phyloP scores from a whole-genome alignment of 2,797 vertebrate genomes.

The Halcyon smyrnensis region DNA sequence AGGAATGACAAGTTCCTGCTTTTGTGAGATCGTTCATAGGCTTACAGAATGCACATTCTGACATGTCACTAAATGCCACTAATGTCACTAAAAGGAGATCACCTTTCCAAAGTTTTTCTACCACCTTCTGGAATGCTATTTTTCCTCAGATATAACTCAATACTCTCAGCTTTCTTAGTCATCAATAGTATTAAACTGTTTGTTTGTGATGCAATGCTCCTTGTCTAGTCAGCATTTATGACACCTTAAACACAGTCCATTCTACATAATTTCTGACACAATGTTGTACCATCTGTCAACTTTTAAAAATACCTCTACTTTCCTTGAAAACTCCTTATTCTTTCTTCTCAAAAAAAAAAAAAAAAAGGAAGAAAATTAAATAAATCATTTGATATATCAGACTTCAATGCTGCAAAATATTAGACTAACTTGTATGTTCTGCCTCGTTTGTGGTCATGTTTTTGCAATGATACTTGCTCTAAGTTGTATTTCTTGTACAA shows the following conservation, averaged over 20 bases:
- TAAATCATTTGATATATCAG: not conserved
- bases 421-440: not conserved
- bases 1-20: not conserved
- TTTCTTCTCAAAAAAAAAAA: not conserved
- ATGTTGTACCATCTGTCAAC: not conserved
- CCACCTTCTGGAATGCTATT: not conserved
- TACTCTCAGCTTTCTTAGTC: not conserved
- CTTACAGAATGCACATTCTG: not conserved
- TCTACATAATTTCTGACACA: slow-evolving; percentile 15
- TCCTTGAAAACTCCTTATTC: not conserved
- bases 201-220: not conserved
- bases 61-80: not conserved
- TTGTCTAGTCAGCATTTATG: not conserved
- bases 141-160: not conserved
- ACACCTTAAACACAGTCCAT: not conserved
- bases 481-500: not conserved
- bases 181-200: not conserved
- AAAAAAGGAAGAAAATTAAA: not conserved
- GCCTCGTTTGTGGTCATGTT: not conserved
- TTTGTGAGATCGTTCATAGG: not conserved
- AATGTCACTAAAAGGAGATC: not conserved
- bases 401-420: not conserved
- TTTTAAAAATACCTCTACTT: not conserved
- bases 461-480: not conserved
- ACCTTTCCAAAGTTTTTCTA: not conserved